Evolutionary conservation across 2,113 vertebrate genomes (phyloP).

Genomic region (Eolophus roseicapilla): DNA sequence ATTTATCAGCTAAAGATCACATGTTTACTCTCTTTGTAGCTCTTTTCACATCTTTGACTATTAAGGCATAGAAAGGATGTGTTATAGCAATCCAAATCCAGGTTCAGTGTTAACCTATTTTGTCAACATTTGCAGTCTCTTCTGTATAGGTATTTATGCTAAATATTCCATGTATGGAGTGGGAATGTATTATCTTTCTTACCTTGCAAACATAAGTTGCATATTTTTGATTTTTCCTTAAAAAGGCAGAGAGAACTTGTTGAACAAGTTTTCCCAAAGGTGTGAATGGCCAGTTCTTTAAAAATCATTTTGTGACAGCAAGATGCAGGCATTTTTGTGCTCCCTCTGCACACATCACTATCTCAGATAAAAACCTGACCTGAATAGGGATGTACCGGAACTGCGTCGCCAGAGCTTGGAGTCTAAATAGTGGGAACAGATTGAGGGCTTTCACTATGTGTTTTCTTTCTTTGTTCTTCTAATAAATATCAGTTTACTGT

Average conservation of each 20-base stretch:
- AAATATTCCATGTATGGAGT: background rate
- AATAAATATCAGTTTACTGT: background rate
- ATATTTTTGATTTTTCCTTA: background rate
- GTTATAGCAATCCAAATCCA: background rate
- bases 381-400: background rate
- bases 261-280: background rate
- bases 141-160: background rate
- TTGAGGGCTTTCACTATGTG: background rate
- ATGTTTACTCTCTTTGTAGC: background rate
- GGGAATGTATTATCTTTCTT: background rate
- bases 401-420: background rate
- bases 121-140: background rate
- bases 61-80: background rate
- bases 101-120: background rate
- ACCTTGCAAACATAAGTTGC: background rate
- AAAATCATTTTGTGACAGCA: background rate
- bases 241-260: background rate
- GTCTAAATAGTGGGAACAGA: background rate
- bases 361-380: background rate
- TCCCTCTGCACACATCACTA: background rate
- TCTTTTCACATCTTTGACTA: background rate
- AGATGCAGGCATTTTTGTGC: background rate
- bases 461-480: constrained; percentile 8
- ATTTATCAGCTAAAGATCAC: background rate
- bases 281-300: background rate